A percentile compares a stretch with the other conserved stretches of the same genome.
Evolutionary conservation across 1,140 invertebrate genomes (phyloP).

Genomic region (Nomia melanderi): DNA sequence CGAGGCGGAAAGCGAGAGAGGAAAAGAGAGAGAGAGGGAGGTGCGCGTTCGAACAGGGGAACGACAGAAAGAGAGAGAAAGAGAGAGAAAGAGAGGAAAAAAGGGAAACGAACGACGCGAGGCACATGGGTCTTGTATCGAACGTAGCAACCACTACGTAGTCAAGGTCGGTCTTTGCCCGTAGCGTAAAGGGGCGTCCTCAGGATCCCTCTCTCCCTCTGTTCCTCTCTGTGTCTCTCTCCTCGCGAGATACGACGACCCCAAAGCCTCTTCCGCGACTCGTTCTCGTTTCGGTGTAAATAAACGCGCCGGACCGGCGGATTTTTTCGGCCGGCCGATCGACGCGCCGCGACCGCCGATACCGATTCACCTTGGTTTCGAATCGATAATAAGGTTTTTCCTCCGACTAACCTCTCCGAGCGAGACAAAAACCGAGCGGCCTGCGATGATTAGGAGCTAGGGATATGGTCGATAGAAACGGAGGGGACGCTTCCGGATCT

Average conservation of each 20-base stretch:
- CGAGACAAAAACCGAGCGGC: too few relatives aligned
- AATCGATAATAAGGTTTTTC: too few relatives aligned
- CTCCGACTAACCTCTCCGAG: too few relatives aligned
- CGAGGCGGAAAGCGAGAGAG: neutral
- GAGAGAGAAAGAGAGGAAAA: conserved; percentile 8
- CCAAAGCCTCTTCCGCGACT: conserved; percentile 17
- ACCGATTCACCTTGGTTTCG: too few relatives aligned
- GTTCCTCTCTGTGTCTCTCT: neutral
- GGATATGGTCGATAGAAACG: too few relatives aligned
- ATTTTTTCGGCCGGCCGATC: too few relatives aligned
- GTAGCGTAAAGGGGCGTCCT: conserved; percentile 65
- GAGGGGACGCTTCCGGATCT: too few relatives aligned
- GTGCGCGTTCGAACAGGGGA: neutral
- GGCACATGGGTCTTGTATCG: conserved; percentile 74
- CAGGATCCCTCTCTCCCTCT: conserved; percentile 55
- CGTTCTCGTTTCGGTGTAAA: conserved; percentile 44
- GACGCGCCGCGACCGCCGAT: too few relatives aligned
- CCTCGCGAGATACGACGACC: conserved; percentile 49
- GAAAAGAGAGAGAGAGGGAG: neutral
- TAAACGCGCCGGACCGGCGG: conserved; percentile 15
- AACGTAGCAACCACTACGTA: conserved; percentile 67
- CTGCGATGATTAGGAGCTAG: too few relatives aligned
- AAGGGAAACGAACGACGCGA: conserved; percentile 50
- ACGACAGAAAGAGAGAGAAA: neutral
- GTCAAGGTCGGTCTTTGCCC: conserved; percentile 80